Evolutionary conservation across 2,797 vertebrate species (phyloP), one percentile per base, ranked within the genome.

Genomic region (Botia kubotai): DNA sequence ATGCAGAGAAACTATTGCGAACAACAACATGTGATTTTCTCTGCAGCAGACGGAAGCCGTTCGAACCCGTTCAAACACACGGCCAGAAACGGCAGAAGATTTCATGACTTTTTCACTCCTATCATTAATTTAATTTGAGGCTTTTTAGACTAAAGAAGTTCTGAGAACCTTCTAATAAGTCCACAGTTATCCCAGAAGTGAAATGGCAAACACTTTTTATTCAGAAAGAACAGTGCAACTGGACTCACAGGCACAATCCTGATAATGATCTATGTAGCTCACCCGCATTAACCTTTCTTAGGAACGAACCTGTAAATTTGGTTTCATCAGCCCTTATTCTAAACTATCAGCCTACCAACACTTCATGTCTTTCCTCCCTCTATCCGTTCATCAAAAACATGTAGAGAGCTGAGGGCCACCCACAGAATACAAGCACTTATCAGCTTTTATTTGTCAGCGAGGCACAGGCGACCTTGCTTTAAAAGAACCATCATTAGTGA

Each of bases 401-500:
- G 79, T 73, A 19, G 52, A 16, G 33, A 73, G 63, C 13, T 53
- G 29, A 70, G 23, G 17, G 71, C 76, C 77, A 82, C 80, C 77
- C 69, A 53, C 58, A 75, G 78, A 71, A 67, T 63, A 65, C 57
- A 60, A 62, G 17, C 73, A 73, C 70, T 55, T 68, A 71, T 57
- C 13, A 65, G 65, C 72, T 60, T 76, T 71, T 77, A 46, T 85
- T 80, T 82, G 71, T 87, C 73, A 75, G 60, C 52, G 26, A 79
- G 67, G 53, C 71, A 50, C 66, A 78, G 48, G 11, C n/a, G 52
- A 76, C 63, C 71, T 75, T 7, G 67, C 26, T 19, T 76, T 72
- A 80, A 75, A 72, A 75, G 80, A 68, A 58, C 80, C 81, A 82
- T 85, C 82, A 88, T 84, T 83, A 86, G 77, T 21, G 58, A 79